phyloP scores from a whole-genome alignment of 2,888 invertebrate genomes.

The Protodeltote pygarga region DNA sequence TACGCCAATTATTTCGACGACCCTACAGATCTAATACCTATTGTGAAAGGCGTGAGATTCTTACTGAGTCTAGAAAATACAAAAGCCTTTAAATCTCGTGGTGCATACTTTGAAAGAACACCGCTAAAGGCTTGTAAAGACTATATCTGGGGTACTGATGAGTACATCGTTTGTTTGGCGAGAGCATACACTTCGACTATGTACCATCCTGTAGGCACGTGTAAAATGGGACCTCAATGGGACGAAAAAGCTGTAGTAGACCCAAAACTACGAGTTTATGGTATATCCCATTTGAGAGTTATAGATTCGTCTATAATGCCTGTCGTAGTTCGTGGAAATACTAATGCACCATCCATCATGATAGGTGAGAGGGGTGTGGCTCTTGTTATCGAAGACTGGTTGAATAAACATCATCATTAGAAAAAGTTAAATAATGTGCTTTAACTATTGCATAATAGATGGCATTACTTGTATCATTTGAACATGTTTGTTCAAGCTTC shows the following conservation, averaged over 20 bases:
- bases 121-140: slow-evolving; percentile 87
- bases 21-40: slow-evolving; percentile 85
- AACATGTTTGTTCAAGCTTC: neutral
- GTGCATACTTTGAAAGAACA: slow-evolving; percentile 83
- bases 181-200: slow-evolving; percentile 85
- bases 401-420: slow-evolving; percentile 4
- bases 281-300: slow-evolving; percentile 87
- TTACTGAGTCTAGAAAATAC: slow-evolving; percentile 86
- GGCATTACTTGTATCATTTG: slow-evolving; percentile 6
- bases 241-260: slow-evolving; percentile 89
- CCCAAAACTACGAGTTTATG: slow-evolving; percentile 89
- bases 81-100: slow-evolving; percentile 83
- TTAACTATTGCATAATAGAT: slow-evolving; percentile 24
- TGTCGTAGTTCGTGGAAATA: slow-evolving; percentile 91
- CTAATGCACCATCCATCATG: slow-evolving; percentile 93
- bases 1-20: slow-evolving; percentile 89
- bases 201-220: slow-evolving; percentile 77
- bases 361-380: slow-evolving; percentile 88
- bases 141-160: slow-evolving; percentile 87
- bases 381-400: slow-evolving; percentile 46
- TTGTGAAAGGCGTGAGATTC: slow-evolving; percentile 88
- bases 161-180: slow-evolving; percentile 88
- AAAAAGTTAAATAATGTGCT: too few species aligned
- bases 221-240: slow-evolving; percentile 84
- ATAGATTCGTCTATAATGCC: slow-evolving; percentile 95